These are phyloP conservation scores for Hydraecia micacea DNA, from an alignment of 2,888 invertebrate genomes.

Conservation along the genomic window DNA sequence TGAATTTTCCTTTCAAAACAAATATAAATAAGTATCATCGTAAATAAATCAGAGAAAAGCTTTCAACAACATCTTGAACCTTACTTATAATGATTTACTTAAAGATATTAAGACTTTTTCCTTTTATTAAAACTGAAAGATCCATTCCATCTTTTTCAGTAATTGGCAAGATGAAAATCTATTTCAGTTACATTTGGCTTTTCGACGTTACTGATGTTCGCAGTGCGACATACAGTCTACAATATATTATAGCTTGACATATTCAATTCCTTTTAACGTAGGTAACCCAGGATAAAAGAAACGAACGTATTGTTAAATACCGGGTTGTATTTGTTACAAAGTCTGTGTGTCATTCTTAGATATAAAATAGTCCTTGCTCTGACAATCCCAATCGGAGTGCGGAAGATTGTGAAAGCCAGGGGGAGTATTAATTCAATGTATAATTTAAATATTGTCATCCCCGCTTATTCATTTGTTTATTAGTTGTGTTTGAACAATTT, in stretches of 20 bases:
- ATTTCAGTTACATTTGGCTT: conserved; percentile 15
- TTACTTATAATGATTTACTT: neutral
- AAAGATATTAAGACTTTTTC: neutral
- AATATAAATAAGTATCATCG: conserved; percentile 5
- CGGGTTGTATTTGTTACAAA: conserved; percentile 10
- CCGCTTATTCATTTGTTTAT: conserved; percentile 30
- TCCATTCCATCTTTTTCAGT: conserved; percentile 13
- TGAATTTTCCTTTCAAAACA: conserved; percentile 3
- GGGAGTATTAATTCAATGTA: conserved; percentile 35
- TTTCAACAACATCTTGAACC: conserved; percentile 6
- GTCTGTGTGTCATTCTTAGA: conserved; percentile 21
- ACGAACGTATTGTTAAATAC: conserved; percentile 13
- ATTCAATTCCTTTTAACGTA: conserved; percentile 29
- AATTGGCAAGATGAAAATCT: conserved; percentile 12
- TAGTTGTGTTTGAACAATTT: conserved; percentile 36
- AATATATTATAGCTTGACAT: conserved; percentile 16
- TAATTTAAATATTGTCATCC: conserved; percentile 36
- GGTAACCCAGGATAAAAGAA: conserved; percentile 30
- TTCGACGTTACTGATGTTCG: neutral
- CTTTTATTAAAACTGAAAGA: neutral
- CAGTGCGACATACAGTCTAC: conserved; percentile 1
- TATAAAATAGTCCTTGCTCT: conserved; percentile 46
- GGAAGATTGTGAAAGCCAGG: conserved; percentile 25
- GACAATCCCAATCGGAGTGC: neutral
- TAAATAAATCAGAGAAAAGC: conserved; percentile 29